A percentile compares a stretch with the other conserved stretches of the same genome.
These are phyloP conservation scores for Lithophane socia DNA, from an alignment of 2,888 invertebrate genomes.

Conservation along the genomic window DNA sequence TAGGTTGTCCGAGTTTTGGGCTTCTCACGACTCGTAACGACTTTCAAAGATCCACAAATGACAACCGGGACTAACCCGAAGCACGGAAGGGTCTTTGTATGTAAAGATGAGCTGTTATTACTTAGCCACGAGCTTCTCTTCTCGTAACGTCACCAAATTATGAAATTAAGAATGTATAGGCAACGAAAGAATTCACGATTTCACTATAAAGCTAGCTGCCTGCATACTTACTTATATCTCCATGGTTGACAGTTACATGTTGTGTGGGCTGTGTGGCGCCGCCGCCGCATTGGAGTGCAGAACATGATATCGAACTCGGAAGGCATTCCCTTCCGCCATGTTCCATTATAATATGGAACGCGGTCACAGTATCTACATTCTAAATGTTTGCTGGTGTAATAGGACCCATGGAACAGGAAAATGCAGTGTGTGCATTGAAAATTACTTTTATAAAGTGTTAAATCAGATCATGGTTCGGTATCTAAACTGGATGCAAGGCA, in stretches of 20 bases:
- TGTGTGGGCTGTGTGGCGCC: not conserved
- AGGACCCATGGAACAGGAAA: not conserved
- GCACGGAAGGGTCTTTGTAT: not conserved
- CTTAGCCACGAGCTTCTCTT: not conserved
- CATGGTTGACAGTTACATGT: not conserved
- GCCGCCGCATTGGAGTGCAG: slow-evolving; percentile 5
- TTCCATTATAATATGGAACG: slow-evolving; percentile 12
- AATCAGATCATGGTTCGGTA: not conserved
- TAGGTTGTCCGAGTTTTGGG: not conserved
- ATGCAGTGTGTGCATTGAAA: not conserved
- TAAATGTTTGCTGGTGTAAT: slow-evolving; percentile 3
- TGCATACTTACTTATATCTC: not conserved
- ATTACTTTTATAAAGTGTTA: not conserved
- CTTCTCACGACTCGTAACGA: not conserved
- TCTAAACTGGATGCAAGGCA: slow-evolving; percentile 4
- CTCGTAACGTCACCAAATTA: not conserved
- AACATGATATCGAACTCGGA: slow-evolving; percentile 26
- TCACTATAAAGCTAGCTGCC: not conserved
- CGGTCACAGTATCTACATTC: slow-evolving; percentile 18
- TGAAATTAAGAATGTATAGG: not conserved
- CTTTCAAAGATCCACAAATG: not conserved
- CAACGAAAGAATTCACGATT: not conserved
- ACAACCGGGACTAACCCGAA: not conserved
- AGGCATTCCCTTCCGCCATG: slow-evolving; percentile 21
- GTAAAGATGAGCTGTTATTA: not conserved